phyloP scores from a whole-genome alignment of 2,888 invertebrate genomes.

The Sipha maydis region DNA sequence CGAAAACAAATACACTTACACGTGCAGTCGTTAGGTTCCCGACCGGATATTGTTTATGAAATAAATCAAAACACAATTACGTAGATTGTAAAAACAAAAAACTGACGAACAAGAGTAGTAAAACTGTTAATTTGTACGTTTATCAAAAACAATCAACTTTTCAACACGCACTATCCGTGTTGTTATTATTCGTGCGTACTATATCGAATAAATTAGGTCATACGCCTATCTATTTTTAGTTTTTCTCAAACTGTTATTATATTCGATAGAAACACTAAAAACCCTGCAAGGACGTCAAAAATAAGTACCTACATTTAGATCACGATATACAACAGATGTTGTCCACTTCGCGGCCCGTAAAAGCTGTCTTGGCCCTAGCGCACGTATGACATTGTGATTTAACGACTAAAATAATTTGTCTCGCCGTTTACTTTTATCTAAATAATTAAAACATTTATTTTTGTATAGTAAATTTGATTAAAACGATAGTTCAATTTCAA shows the following conservation, averaged over 20 bases:
- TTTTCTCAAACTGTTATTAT: neutral
- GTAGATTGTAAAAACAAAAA: neutral
- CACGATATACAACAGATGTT: neutral
- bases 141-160: neutral
- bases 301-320: neutral
- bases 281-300: neutral
- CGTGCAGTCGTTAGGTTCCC: neutral
- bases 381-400: neutral
- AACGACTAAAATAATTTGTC: too few relatives aligned
- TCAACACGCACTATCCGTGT: neutral
- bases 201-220: neutral
- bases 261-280: neutral
- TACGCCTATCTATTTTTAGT: neutral
- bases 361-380: neutral
- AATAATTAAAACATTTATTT: too few relatives aligned
- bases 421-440: too few relatives aligned
- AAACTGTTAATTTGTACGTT: neutral
- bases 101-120: too few relatives aligned
- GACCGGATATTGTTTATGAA: neutral
- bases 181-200: neutral
- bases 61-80: neutral
- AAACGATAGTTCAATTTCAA: too few relatives aligned
- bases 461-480: too few relatives aligned
- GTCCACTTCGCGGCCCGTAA: neutral
- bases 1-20: neutral